These are phyloP conservation scores for Cavia aperea DNA, from an alignment of 2,113 vertebrate species.

Conservation along the genomic window DNA sequence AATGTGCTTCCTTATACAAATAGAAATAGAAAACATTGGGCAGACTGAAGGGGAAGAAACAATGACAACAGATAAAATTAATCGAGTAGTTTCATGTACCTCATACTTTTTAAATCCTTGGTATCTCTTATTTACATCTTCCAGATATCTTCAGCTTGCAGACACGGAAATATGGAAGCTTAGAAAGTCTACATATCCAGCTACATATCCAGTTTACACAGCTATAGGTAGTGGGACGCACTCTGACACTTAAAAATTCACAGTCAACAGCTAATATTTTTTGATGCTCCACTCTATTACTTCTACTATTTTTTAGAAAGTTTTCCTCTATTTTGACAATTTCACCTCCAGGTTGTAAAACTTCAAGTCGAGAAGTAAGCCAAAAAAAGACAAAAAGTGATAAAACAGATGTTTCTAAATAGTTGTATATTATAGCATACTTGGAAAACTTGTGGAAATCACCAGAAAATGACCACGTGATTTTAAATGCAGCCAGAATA, in stretches of 20 bases:
- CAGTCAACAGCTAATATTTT: background rate
- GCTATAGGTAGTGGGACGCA: background rate
- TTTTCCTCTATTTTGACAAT: background rate
- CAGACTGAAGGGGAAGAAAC: background rate
- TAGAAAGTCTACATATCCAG: background rate
- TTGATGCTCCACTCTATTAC: background rate
- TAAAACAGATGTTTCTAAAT: background rate
- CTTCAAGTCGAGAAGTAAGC: background rate
- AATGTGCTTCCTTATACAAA: background rate
- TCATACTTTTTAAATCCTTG: background rate
- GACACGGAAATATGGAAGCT: background rate
- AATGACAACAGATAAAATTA: background rate
- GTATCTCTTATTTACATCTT: background rate
- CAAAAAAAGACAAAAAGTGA: background rate
- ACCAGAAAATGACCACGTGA: background rate
- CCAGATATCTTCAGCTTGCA: background rate
- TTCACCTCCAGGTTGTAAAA: background rate
- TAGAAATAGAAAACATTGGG: background rate
- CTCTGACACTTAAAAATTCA: background rate
- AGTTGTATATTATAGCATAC: background rate
- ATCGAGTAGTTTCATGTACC: background rate
- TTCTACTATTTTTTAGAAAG: background rate
- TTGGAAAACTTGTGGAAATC: background rate
- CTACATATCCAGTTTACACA: background rate
- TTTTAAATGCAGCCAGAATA: background rate